phyloP scores from a whole-genome alignment of 2,888 invertebrate genomes.

The Xestia sexstrigata region DNA sequence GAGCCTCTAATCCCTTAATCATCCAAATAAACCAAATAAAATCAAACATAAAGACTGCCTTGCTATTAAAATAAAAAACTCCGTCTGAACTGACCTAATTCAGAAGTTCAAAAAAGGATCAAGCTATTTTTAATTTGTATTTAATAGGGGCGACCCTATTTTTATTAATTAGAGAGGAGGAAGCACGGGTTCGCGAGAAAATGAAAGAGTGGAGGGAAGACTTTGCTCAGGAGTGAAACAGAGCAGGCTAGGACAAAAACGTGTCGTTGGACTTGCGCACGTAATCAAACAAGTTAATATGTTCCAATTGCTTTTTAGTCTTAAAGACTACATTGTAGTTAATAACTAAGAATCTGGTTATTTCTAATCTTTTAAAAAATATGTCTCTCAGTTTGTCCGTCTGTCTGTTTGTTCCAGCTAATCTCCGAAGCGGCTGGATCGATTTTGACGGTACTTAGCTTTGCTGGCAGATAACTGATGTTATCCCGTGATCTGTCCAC shows the following conservation, averaged over 20 bases:
- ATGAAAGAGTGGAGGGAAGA: too few relatives aligned
- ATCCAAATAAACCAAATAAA: conserved; percentile 48
- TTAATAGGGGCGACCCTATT: background rate
- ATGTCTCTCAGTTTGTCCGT: too few relatives aligned
- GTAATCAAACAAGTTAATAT: background rate
- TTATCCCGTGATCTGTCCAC: too few relatives aligned
- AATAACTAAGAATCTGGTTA: background rate
- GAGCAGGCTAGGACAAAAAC: too few relatives aligned
- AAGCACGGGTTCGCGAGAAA: too few relatives aligned
- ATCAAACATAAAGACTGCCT: conserved; percentile 34
- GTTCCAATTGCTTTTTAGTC: background rate
- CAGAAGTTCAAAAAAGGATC: background rate
- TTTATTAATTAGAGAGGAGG: too few relatives aligned
- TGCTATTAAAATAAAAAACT: conserved; percentile 11
- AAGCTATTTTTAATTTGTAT: background rate
- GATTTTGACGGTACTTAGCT: too few relatives aligned
- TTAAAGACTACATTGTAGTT: background rate
- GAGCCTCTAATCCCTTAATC: conserved; percentile 39
- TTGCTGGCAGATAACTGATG: too few relatives aligned
- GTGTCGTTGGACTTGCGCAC: too few relatives aligned
- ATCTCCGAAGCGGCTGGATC: too few relatives aligned
- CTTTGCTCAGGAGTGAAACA: too few relatives aligned
- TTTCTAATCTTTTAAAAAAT: background rate
- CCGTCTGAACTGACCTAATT: background rate
- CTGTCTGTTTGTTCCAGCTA: too few relatives aligned